Percentiles rank a stretch among this genome's conserved stretches.
Conservation (phyloP, 2,888 invertebrate species). For the Diploptera punctata region DNA sequence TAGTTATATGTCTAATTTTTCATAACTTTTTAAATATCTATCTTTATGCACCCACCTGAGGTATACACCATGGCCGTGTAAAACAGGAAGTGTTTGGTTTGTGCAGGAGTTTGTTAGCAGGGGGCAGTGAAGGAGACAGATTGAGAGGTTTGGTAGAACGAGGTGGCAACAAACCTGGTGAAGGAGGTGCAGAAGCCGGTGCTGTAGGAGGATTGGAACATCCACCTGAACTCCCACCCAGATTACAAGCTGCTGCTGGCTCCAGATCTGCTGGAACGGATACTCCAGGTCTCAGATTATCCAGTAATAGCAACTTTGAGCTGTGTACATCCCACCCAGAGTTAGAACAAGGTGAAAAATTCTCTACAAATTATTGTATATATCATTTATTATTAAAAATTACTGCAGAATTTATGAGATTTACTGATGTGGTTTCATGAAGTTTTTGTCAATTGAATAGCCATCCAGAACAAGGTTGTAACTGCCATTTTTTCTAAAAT, state of each 20-base stretch:
- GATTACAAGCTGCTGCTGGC: conserved; percentile 57
- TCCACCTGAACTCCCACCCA: conserved; percentile 83
- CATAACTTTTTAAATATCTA: too few relatives aligned
- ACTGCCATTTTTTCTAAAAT: too few relatives aligned
- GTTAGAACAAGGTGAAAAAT: conserved; percentile 54
- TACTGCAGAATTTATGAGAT: too few relatives aligned
- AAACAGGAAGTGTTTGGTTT: too few relatives aligned
- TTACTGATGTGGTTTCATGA: too few relatives aligned
- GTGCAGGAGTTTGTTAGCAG: conserved; percentile 26
- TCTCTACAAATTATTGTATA: too few relatives aligned
- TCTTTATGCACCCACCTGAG: too few relatives aligned
- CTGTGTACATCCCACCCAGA: conserved; percentile 56
- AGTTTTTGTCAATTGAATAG: too few relatives aligned
- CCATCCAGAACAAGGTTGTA: too few relatives aligned
- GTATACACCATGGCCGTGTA: too few relatives aligned
- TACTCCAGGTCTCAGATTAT: conserved; percentile 65
- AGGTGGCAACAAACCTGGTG: conserved; percentile 32
- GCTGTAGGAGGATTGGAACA: conserved; percentile 54
- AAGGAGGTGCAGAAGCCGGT: conserved; percentile 45
- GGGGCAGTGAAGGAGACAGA: conserved; percentile 22
- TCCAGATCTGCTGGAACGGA: conserved; percentile 41
- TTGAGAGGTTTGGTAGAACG: conserved; percentile 3
- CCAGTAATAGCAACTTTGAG: conserved; percentile 79
- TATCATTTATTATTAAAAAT: too few relatives aligned
- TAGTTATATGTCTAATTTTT: too few relatives aligned